A percentile compares a stretch with the other conserved stretches of the same genome.
Conservation (phyloP, 2,888 invertebrate species). For the Nasonia oneida region DNA sequence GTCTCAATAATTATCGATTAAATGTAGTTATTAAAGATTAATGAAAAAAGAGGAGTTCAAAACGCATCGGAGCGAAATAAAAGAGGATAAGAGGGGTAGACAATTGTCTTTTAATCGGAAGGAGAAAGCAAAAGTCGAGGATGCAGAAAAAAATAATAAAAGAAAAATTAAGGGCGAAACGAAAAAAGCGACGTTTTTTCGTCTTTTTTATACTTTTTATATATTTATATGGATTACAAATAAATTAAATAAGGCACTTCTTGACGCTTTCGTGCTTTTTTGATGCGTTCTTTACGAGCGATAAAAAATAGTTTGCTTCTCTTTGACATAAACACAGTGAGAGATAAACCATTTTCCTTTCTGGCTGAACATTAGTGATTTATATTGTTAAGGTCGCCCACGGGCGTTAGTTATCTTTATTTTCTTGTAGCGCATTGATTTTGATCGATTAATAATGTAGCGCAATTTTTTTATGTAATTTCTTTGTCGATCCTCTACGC, state of each 20-base stretch:
- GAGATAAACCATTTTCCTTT: constrained; percentile 34
- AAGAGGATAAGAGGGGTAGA: constrained; percentile 35
- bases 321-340: constrained; percentile 38
- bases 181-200: constrained; percentile 55
- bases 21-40: constrained; percentile 60
- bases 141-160: constrained; percentile 32
- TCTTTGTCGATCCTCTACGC: constrained; percentile 50
- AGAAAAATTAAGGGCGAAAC: constrained; percentile 48
- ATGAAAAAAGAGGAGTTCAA: constrained; percentile 22
- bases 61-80: constrained; percentile 36
- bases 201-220: constrained; percentile 64
- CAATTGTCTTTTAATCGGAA: constrained; percentile 57
- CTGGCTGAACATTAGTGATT: constrained; percentile 51
- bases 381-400: constrained; percentile 40
- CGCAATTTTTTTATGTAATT: constrained; percentile 44
- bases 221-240: constrained; percentile 63
- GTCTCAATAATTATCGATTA: constrained; percentile 60
- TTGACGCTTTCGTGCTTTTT: constrained; percentile 59
- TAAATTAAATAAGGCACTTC: constrained; percentile 59
- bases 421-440: constrained; percentile 47
- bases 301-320: constrained; percentile 52
- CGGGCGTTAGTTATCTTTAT: constrained; percentile 45
- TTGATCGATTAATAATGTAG: constrained; percentile 41
- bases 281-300: constrained; percentile 40
- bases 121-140: constrained; percentile 24